Evolutionary conservation across 2,797 vertebrate genomes (phyloP), one percentile per base, ranked within the genome.

Genomic region (Dendrocincla tyrannina): DNA sequence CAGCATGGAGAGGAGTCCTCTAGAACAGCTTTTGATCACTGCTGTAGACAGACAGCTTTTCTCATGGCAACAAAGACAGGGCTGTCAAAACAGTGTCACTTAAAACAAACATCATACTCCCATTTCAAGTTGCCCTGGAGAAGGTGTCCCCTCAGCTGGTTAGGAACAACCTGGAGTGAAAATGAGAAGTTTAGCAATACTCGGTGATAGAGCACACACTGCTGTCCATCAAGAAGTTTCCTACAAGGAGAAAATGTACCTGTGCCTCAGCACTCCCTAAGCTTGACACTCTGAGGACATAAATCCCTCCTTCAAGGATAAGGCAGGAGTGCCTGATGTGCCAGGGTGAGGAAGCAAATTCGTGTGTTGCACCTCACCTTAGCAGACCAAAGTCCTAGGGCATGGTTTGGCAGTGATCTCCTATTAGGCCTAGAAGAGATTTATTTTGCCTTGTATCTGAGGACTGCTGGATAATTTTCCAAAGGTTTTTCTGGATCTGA

Each of bases 401-500:
- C 27, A 68, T n/a, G 46, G 46, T 30, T 85, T 83, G 64, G 50
- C 50, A 83, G 49, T 17, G 42, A 78, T 77, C 10, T 64, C 56
- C 74, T 85, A 13, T 3, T 8, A 89, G 50, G 23, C 62, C 77
- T 76, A 49, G 41, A 62, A 62, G 78, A 89, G 44, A 76, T 63
- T 53, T 62, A 56, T 20, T 37, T 68, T 56, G 14, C 22, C n/a
- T 53, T 55, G 17, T 22, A n/a, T 44, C 10, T 86, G 32, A 85
- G 12, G 75, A 77, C 30, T 3, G 12, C 23, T 66, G 28, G 63
- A 66, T 50, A 44, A 85, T 87, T 93, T 90, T 78, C 53, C 17
- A 41, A 37, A 75, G 27, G 14, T 72, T 85, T 79, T 91, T 63
- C 62, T 46, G 35, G 33, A 87, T 44, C n/a, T 93, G 53, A 81